Conservation (phyloP, 2,113 vertebrate species). For the Clinocottus analis region DNA sequence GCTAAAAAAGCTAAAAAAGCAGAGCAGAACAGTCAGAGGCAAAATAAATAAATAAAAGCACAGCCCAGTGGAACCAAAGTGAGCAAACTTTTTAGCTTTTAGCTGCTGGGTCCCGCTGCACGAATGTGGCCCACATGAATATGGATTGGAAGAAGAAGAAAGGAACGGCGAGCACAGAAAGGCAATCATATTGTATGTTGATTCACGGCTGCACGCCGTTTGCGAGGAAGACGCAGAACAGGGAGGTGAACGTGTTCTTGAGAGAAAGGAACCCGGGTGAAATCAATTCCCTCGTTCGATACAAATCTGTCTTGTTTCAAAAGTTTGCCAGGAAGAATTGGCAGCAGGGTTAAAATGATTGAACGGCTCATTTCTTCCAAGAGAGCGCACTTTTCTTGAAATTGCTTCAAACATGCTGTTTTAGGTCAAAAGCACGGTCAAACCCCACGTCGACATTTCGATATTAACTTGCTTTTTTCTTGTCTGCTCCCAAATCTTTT, state of each 20-base stretch:
- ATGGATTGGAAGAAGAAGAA: conserved; percentile 18
- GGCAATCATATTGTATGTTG: conserved; percentile 6
- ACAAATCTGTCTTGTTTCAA: conserved; percentile 16
- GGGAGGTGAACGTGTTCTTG: background rate
- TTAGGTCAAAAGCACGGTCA: conserved; percentile 2
- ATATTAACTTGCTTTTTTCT: background rate
- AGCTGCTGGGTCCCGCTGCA: background rate
- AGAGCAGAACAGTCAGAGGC: conserved; percentile 16
- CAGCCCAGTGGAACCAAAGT: background rate
- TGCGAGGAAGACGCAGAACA: background rate
- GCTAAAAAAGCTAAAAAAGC: conserved; percentile 18
- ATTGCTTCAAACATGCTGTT: background rate
- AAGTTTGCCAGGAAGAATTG: conserved; percentile 45
- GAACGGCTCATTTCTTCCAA: background rate
- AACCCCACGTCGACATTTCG: background rate
- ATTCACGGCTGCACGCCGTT: background rate
- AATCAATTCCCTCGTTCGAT: conserved; percentile 32
- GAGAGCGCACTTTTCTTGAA: background rate
- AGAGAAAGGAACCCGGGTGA: conserved; percentile 22
- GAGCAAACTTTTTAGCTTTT: conserved; percentile 8
- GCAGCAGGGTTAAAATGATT: conserved; percentile 16
- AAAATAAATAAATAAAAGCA: background rate
- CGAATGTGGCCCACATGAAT: conserved; percentile 5
- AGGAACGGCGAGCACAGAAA: background rate
- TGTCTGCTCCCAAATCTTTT: background rate